Conservation (phyloP, 2,797 vertebrate genomes). For the Ambastaia sidthimunki region DNA sequence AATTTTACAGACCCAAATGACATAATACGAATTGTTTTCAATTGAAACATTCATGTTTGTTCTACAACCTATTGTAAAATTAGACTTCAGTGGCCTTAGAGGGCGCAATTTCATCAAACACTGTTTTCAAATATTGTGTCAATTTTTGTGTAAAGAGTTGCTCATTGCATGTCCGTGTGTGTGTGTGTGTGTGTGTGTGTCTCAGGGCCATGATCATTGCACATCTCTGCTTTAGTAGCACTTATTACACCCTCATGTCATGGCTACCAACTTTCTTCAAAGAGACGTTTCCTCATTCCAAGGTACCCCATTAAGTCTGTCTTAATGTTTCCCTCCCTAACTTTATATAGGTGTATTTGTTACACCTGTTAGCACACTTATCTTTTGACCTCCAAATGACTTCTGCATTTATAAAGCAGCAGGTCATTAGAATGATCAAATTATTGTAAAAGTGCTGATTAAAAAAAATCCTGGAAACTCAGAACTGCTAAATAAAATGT, state of each 20-base stretch:
- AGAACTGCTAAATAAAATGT: not conserved
- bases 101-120: no score
- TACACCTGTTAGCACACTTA: not conserved
- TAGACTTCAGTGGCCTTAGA: no score
- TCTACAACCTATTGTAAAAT: not conserved
- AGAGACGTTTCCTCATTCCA: slow-evolving; percentile 84
- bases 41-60: no score
- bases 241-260: slow-evolving; percentile 85
- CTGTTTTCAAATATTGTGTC: no score
- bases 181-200: slow-evolving; percentile 35
- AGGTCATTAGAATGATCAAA: not conserved
- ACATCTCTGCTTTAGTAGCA: slow-evolving; percentile 82
- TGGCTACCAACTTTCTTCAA: slow-evolving; percentile 94
- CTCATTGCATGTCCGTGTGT: not conserved
- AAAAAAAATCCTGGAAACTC: not conserved
- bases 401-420: not conserved
- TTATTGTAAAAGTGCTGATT: not conserved
- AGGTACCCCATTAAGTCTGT: slow-evolving; percentile 70
- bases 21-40: no score
- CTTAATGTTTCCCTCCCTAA: not conserved
- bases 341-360: not conserved
- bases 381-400: not conserved
- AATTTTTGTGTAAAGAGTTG: not conserved
- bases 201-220: slow-evolving; percentile 85
- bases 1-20: not conserved